Conservation (phyloP, 2,797 vertebrate genomes). For the Rhyacichthys aspro region DNA sequence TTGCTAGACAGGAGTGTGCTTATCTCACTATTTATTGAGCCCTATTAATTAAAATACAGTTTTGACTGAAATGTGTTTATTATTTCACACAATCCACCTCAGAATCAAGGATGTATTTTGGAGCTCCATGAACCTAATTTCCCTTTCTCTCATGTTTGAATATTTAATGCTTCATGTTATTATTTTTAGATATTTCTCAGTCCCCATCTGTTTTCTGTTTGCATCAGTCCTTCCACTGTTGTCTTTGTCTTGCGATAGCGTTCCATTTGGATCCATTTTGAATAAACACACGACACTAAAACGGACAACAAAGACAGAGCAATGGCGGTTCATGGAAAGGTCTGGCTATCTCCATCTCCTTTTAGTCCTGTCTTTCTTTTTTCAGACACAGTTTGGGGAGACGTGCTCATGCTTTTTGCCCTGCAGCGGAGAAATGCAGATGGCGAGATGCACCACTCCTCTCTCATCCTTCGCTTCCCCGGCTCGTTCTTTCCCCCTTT, state of each 20-base stretch:
- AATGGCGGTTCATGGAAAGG: too few relatives aligned
- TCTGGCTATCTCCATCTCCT: conserved; percentile 44
- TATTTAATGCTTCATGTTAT: conserved; percentile 48
- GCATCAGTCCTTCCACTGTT: conserved; percentile 28
- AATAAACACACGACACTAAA: conserved; percentile 19
- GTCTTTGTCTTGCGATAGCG: conserved; percentile 13
- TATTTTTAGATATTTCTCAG: conserved; percentile 12
- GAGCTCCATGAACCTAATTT: not conserved
- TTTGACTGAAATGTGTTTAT: too few relatives aligned
- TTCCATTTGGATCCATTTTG: too few relatives aligned
- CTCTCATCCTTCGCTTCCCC: conserved; percentile 46
- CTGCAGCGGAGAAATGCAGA: conserved; percentile 71
- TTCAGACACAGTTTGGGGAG: conserved; percentile 63
- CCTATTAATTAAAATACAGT: too few relatives aligned
- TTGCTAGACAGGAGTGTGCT: too few relatives aligned
- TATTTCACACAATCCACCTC: too few relatives aligned
- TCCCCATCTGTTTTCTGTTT: conserved; percentile 17
- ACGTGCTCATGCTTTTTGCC: conserved; percentile 58
- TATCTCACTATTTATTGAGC: too few relatives aligned
- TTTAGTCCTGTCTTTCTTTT: conserved; percentile 49
- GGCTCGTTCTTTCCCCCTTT: conserved; percentile 20
- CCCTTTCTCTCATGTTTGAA: conserved; percentile 29
- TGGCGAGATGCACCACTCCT: conserved; percentile 65
- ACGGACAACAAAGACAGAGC: conserved; percentile 47
- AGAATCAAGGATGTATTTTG: not conserved